Percentiles rank a stretch among this genome's conserved stretches.
Conservation (phyloP, 2,888 invertebrate species). For the Candidula unifasciata region DNA sequence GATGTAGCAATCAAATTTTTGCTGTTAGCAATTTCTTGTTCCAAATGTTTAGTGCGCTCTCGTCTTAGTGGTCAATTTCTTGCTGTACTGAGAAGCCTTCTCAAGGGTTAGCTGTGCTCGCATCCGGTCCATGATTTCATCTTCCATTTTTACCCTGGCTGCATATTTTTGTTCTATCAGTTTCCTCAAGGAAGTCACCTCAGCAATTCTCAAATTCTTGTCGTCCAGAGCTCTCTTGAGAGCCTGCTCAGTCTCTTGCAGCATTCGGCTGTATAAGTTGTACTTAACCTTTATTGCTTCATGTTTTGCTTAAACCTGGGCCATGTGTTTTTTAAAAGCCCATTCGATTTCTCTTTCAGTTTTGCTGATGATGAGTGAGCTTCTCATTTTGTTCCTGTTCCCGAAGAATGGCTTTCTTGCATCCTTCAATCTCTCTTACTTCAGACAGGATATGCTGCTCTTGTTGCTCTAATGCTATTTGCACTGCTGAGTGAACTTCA, state of each 20-base stretch:
- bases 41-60: slow-evolving; percentile 74
- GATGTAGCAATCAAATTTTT: slow-evolving; percentile 76
- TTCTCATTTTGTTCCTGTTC: slow-evolving; percentile 78
- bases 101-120: slow-evolving; percentile 76
- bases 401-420: slow-evolving; percentile 75
- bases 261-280: slow-evolving; percentile 75
- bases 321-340: slow-evolving; percentile 73
- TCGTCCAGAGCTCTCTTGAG: slow-evolving; percentile 76
- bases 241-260: slow-evolving; percentile 77
- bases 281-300: slow-evolving; percentile 77
- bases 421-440: slow-evolving; percentile 77
- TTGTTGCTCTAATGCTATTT: slow-evolving; percentile 75
- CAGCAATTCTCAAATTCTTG: slow-evolving; percentile 71
- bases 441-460: slow-evolving; percentile 75
- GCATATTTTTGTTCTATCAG: slow-evolving; percentile 76
- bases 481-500: slow-evolving; percentile 77
- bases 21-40: slow-evolving; percentile 75
- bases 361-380: slow-evolving; percentile 74
- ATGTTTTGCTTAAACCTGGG: slow-evolving; percentile 72
- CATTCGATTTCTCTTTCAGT: slow-evolving; percentile 76
- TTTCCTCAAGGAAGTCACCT: slow-evolving; percentile 74
- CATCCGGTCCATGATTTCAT: slow-evolving; percentile 77
- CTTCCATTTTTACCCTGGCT: slow-evolving; percentile 76
- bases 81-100: slow-evolving; percentile 77
- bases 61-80: slow-evolving; percentile 74